These are phyloP conservation scores for Leptopilina drosophilae DNA, from an alignment of 2,888 invertebrate species.

Conservation along the genomic window DNA sequence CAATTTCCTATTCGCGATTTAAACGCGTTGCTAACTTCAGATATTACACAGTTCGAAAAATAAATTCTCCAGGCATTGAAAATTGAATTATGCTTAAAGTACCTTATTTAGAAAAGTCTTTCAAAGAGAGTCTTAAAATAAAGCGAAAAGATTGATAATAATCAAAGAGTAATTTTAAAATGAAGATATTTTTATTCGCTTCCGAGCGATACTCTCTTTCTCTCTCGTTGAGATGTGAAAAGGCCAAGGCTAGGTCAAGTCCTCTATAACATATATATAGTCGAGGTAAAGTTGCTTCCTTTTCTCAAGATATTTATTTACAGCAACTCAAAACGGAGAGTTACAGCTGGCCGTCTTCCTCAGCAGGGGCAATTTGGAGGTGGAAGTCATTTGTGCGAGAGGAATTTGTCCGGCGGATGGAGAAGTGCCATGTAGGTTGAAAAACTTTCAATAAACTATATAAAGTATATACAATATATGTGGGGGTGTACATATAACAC, in stretches of 20 bases:
- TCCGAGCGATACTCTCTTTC: slow-evolving; percentile 21
- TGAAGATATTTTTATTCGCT: slow-evolving; percentile 16
- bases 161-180: slow-evolving; percentile 8
- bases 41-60: too few species aligned
- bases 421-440: slow-evolving; percentile 81
- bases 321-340: slow-evolving; percentile 85
- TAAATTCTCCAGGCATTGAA: too few species aligned
- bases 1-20: too few species aligned
- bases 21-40: too few species aligned
- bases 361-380: slow-evolving; percentile 94
- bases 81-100: too few species aligned
- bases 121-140: neutral
- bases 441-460: slow-evolving; percentile 12
- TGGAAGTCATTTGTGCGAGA: slow-evolving; percentile 88
- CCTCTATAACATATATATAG: neutral
- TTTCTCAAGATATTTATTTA: slow-evolving; percentile 42
- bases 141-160: neutral
- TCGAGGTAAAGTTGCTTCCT: slow-evolving; percentile 12
- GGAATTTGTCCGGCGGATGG: slow-evolving; percentile 84
- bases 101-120: too few species aligned
- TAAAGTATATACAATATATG: too few species aligned
- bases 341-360: slow-evolving; percentile 92
- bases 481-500: too few species aligned
- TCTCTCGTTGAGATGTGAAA: slow-evolving; percentile 5
- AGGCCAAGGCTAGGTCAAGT: slow-evolving; percentile 33